phyloP scores from a whole-genome alignment of 1,140 invertebrate genomes.

The Brachionus angularis region DNA sequence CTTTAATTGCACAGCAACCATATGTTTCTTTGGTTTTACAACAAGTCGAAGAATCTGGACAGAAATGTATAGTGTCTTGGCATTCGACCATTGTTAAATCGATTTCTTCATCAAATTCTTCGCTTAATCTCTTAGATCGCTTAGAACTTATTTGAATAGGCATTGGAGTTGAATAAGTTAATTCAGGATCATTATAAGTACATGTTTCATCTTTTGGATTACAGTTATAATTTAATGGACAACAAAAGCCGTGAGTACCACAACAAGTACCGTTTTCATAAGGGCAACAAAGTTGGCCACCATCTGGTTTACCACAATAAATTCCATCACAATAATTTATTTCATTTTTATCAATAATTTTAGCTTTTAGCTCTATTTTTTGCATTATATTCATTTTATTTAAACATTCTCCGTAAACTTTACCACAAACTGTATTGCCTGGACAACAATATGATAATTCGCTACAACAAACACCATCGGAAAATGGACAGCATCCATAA shows the following conservation, averaged over 20 bases:
- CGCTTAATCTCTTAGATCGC: too few relatives aligned
- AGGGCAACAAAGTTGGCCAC: slow-evolving; percentile 21
- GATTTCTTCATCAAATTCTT: neutral
- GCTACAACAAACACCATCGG: slow-evolving; percentile 51
- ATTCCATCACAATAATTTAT: slow-evolving; percentile 12
- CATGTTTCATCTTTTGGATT: slow-evolving; percentile 35
- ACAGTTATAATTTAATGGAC: slow-evolving; percentile 38
- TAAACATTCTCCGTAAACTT: neutral
- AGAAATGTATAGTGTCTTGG: slow-evolving; percentile 18
- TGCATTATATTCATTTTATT: neutral
- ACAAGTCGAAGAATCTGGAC: slow-evolving; percentile 36
- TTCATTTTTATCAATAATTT: neutral
- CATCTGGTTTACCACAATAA: neutral
- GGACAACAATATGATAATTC: slow-evolving; percentile 40
- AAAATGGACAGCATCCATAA: slow-evolving; percentile 48
- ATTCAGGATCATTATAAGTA: slow-evolving; percentile 8
- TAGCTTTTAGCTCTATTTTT: neutral
- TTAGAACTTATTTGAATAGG: neutral
- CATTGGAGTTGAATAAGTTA: neutral
- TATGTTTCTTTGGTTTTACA: slow-evolving; percentile 28
- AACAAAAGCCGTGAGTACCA: slow-evolving; percentile 33
- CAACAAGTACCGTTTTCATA: slow-evolving; percentile 41
- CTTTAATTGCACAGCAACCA: slow-evolving; percentile 31
- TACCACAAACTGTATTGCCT: slow-evolving; percentile 2
- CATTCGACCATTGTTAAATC: slow-evolving; percentile 5